phyloP scores from a whole-genome alignment of 2,113 vertebrate genomes.

The Petrocephalus zakoni region DNA sequence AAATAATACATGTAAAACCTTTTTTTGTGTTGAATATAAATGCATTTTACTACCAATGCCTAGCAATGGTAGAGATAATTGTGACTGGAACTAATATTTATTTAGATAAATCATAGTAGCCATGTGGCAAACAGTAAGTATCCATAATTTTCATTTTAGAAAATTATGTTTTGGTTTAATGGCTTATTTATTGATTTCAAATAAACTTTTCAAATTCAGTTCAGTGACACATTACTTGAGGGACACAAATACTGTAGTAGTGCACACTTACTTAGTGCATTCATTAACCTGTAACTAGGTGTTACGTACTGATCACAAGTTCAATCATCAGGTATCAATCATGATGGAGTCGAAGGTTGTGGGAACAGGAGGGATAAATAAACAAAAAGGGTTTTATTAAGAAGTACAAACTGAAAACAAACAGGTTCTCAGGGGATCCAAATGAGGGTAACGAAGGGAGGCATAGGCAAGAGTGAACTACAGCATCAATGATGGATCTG shows the following conservation, averaged over 20 bases:
- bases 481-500: too few relatives aligned
- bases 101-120: background rate
- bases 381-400: too few relatives aligned
- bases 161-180: background rate
- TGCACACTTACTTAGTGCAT: background rate
- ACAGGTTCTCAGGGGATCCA: too few relatives aligned
- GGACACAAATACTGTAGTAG: background rate
- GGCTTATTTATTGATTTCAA: background rate
- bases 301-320: background rate
- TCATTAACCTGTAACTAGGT: background rate
- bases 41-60: background rate
- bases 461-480: too few relatives aligned
- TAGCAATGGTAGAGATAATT: background rate
- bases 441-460: too few relatives aligned
- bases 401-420: too few relatives aligned
- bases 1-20: background rate
- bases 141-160: background rate
- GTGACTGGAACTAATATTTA: background rate
- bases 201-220: background rate
- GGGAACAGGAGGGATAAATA: too few relatives aligned
- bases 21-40: background rate
- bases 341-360: too few relatives aligned
- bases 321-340: background rate
- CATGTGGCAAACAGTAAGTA: background rate
- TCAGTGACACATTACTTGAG: background rate